phyloP scores from a whole-genome alignment of 2,888 invertebrate genomes.

The Barypeithes pellucidus region DNA sequence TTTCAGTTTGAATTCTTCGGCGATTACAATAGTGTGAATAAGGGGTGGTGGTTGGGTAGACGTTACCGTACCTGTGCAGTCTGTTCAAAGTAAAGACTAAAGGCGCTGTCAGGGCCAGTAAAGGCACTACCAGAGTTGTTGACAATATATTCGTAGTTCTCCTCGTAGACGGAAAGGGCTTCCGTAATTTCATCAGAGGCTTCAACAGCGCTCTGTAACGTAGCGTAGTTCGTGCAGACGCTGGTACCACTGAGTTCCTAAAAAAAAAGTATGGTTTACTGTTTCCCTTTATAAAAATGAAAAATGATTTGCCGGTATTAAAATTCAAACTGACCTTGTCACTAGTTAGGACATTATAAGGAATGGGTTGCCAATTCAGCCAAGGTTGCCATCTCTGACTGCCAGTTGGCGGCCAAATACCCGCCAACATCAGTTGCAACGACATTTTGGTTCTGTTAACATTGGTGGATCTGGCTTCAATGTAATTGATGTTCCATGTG shows the following conservation, averaged over 20 bases:
- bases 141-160: slow-evolving; percentile 20
- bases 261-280: not conserved
- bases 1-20: too few species aligned
- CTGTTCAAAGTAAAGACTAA: slow-evolving; percentile 31
- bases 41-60: too few species aligned
- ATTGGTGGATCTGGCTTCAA: slow-evolving; percentile 75
- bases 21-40: too few species aligned
- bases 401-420: slow-evolving; percentile 76
- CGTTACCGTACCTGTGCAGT: slow-evolving; percentile 19
- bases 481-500: slow-evolving; percentile 73
- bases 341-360: slow-evolving; percentile 52
- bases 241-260: slow-evolving; percentile 33
- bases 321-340: slow-evolving; percentile 35
- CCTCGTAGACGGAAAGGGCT: slow-evolving; percentile 22
- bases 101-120: slow-evolving; percentile 23
- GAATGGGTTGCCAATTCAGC: slow-evolving; percentile 59
- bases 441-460: slow-evolving; percentile 82
- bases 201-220: not conserved
- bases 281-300: too few species aligned
- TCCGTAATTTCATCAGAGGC: slow-evolving; percentile 34
- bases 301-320: too few species aligned
- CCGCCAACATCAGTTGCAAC: slow-evolving; percentile 78
- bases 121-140: slow-evolving; percentile 34
- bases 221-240: slow-evolving; percentile 24
- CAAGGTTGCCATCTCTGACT: slow-evolving; percentile 73